A percentile compares a stretch with the other conserved stretches of the same genome.
These are phyloP conservation scores for Neosilurus hyrtlii DNA, from an alignment of 2,797 vertebrate species.

Conservation along the genomic window DNA sequence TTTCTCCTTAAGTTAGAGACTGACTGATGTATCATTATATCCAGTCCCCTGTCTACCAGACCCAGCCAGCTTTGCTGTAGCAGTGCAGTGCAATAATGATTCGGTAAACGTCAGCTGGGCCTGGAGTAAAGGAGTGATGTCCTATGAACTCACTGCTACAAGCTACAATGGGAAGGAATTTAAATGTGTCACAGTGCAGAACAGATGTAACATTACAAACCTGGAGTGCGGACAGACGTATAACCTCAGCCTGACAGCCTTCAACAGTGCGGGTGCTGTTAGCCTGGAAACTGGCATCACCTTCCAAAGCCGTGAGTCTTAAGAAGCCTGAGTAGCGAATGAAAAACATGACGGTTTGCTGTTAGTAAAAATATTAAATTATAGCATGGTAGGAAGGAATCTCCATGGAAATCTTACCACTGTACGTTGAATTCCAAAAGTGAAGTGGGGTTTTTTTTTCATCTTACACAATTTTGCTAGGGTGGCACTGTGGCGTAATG, in stretches of 20 bases:
- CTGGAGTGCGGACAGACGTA: slow-evolving; percentile 72
- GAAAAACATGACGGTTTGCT: not conserved
- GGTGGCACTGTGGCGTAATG: too few relatives aligned
- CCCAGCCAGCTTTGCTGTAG: slow-evolving; percentile 46
- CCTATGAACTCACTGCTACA: slow-evolving; percentile 61
- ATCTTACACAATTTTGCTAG: not conserved
- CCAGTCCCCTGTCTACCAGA: slow-evolving; percentile 68
- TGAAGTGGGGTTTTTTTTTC: not conserved
- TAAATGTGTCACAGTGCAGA: slow-evolving; percentile 56
- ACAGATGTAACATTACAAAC: slow-evolving; percentile 61
- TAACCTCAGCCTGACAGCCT: slow-evolving; percentile 60
- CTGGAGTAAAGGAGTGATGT: slow-evolving; percentile 52
- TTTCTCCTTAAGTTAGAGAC: slow-evolving; percentile 1
- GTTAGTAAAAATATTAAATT: not conserved
- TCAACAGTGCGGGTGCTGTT: slow-evolving; percentile 58
- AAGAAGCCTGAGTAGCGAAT: not conserved
- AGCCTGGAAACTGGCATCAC: slow-evolving; percentile 44
- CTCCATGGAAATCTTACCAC: not conserved
- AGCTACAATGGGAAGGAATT: slow-evolving; percentile 51
- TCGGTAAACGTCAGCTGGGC: slow-evolving; percentile 65
- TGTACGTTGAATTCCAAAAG: not conserved
- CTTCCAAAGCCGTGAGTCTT: slow-evolving; percentile 71
- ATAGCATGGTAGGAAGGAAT: not conserved
- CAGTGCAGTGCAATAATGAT: slow-evolving; percentile 63
- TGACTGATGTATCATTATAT: not conserved